phyloP scores from a whole-genome alignment of 2,797 vertebrate genomes.

The Oreonectes daqikongensis region DNA sequence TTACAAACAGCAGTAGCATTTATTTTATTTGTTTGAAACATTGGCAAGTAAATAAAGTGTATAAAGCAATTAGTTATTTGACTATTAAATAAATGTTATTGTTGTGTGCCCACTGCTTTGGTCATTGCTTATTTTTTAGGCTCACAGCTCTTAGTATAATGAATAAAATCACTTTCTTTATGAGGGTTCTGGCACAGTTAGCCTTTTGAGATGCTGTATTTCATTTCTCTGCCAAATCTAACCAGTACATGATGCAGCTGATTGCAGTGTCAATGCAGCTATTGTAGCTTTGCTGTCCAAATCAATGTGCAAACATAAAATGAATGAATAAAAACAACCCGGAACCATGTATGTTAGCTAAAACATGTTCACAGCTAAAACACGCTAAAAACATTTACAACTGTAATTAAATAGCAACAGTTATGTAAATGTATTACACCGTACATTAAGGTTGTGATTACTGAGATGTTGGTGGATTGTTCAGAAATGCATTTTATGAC shows the following conservation, averaged over 20 bases:
- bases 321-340: background rate
- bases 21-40: background rate
- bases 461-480: background rate
- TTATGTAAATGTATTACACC: background rate
- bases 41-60: background rate
- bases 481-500: conserved; percentile 21
- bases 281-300: conserved; percentile 4
- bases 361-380: background rate
- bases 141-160: conserved; percentile 31
- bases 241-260: conserved; percentile 13
- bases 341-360: background rate
- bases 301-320: background rate
- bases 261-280: conserved; percentile 9
- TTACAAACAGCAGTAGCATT: background rate
- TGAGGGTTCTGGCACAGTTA: conserved; percentile 15
- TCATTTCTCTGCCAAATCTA: conserved; percentile 35
- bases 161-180: conserved; percentile 21
- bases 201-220: conserved; percentile 13
- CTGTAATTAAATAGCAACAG: background rate
- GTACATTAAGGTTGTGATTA: background rate
- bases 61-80: conserved; percentile 3
- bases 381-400: background rate
- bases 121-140: conserved; percentile 22
- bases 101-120: background rate
- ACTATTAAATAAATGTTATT: conserved; percentile 12